These are phyloP conservation scores for Eristalis pertinax DNA, from an alignment of 2,888 invertebrate genomes.

Conservation along the genomic window DNA sequence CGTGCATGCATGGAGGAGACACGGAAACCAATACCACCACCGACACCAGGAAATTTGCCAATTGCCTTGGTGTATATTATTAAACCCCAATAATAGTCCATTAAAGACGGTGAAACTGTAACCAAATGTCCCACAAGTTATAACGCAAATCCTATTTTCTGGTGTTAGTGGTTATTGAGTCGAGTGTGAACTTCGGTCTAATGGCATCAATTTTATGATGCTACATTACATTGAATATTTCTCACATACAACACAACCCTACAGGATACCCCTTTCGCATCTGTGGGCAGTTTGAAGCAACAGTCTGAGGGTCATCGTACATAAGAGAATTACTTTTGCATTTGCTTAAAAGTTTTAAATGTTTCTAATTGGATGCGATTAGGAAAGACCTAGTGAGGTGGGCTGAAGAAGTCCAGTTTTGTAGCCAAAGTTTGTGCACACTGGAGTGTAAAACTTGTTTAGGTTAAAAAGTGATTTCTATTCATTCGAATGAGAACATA, in stretches of 20 bases:
- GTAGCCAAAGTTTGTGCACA: no score
- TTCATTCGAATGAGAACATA: no score
- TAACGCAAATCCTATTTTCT: constrained; percentile 8
- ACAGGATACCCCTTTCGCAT: not conserved
- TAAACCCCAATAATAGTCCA: constrained; percentile 13
- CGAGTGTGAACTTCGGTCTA: constrained; percentile 15
- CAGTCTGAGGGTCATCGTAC: not conserved
- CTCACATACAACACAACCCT: not conserved
- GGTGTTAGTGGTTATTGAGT: not conserved
- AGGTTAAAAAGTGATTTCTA: no score
- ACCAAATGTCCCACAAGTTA: constrained; percentile 23
- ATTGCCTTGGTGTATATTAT: constrained; percentile 15
- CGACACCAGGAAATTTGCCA: constrained; percentile 9
- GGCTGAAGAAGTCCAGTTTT: no score
- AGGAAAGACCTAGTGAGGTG: not conserved
- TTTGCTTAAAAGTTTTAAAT: not conserved
- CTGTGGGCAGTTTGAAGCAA: not conserved
- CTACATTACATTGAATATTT: not conserved
- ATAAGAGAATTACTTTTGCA: not conserved
- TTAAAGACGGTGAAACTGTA: constrained; percentile 27
- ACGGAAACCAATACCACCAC: constrained; percentile 10
- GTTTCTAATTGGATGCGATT: not conserved
- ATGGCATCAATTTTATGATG: constrained; percentile 3
- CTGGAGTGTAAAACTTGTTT: no score
- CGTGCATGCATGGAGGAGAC: not conserved